Evolutionary conservation across 2,888 invertebrate genomes (phyloP).

Genomic region (Dysmachus trigonus): DNA sequence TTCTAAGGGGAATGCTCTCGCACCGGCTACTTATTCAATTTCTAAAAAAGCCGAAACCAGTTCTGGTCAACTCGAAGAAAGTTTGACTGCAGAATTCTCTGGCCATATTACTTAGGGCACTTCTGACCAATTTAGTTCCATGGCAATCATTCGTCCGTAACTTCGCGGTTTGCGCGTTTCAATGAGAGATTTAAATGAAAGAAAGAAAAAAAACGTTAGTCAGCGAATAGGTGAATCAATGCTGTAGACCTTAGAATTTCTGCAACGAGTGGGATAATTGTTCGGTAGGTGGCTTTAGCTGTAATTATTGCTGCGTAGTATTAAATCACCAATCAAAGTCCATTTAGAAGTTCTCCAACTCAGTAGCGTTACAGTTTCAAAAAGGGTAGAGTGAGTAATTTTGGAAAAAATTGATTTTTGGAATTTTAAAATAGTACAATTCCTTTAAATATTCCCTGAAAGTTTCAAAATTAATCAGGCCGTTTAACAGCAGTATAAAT

Average conservation of each 20-base stretch:
- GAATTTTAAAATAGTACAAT: too few species aligned
- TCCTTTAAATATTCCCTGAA: too few species aligned
- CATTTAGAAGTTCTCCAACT: neutral
- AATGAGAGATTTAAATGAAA: neutral
- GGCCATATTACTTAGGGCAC: neutral
- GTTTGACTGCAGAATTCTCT: neutral
- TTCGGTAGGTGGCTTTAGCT: neutral
- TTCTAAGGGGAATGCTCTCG: neutral
- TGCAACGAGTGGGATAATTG: neutral
- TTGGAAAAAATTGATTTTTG: too few species aligned
- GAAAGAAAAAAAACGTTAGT: neutral
- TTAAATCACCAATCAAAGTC: neutral
- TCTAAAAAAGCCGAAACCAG: neutral
- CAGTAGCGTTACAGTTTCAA: too few species aligned
- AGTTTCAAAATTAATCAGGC: too few species aligned
- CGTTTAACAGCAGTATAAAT: too few species aligned
- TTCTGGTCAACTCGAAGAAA: neutral
- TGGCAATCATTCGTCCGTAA: slow-evolving; percentile 7
- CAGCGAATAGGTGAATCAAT: slow-evolving; percentile 24
- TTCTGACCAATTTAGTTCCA: neutral
- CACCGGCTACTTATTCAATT: neutral
- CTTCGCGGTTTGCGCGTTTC: slow-evolving; percentile 1
- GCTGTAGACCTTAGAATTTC: neutral
- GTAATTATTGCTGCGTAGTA: neutral
- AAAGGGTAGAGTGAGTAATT: too few species aligned